Base-by-base conservation (phyloP, 2,797 vertebrate genomes). In the Poecile montanus region DNA sequence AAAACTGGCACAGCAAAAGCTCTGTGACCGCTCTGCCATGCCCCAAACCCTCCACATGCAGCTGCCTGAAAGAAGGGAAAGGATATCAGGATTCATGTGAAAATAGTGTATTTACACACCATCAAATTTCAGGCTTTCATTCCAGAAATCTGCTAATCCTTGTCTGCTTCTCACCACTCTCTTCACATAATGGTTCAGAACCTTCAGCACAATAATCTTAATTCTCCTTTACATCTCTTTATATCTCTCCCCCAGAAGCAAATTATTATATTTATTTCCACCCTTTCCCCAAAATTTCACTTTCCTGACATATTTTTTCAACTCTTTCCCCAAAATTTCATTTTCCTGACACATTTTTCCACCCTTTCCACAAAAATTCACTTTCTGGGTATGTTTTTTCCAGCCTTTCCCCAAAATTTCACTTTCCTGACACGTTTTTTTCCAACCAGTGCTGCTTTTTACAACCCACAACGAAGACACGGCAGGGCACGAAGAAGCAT, bases 391-490 rank as follows among this genome's bases (percentile, higher is more conserved):
- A 30, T 0, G 1, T 12, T 26, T 60, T n/a, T n/a, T 25, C 56
- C 60, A 77, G 16, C 15, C 16, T 25, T 36, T 29, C 10, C 25
- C 14, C 6, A 22, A 62, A 42, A 45, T 50, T 68, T 29, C 19
- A 12, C 34, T 22, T 30, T 51, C 50, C 26, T 51, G 15, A 51
- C 25, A 40, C 12, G 12, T 40, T 40, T 13, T 29, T 62, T 32
- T 38, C 84, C 73, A 71, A 3, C 3, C 61, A 9, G 1, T 9
- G 25, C 50, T 40, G 30, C 47, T 34, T 54, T 42, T 40, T 13
- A 4, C 40, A 30, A 16, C 2, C 53, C 17, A 6, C 1, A 0
- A 36, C 1, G 14, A 38, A 14, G 70, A 36, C 5, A 1, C 51
- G 47, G 61, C 58, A 15, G 40, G 34, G 47, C 22, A 44, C 40